phyloP scores from a whole-genome alignment of 1,140 invertebrate genomes.

The Onthophagus taurus region DNA sequence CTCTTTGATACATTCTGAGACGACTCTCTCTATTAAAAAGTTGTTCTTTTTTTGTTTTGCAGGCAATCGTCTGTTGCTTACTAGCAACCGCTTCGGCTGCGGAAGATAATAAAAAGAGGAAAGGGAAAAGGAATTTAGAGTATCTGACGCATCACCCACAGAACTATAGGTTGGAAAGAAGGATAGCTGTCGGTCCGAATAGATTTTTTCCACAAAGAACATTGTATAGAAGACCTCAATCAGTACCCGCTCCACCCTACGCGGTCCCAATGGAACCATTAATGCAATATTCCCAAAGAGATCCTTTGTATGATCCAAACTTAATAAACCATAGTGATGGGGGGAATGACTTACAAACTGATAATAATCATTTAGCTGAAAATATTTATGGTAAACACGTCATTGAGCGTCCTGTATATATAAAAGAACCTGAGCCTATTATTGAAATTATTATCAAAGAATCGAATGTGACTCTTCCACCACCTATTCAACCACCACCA shows the following conservation, averaged over 20 bases:
- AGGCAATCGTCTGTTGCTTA: constrained; percentile 28
- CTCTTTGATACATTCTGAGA: no score
- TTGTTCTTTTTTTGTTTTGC: constrained; percentile 15
- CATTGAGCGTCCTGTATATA: constrained; percentile 48
- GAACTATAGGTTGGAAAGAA: constrained; percentile 39
- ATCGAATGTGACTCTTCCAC: constrained; percentile 69
- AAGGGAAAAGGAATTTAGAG: constrained; percentile 46
- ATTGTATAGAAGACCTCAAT: constrained; percentile 38
- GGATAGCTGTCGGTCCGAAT: constrained; percentile 31
- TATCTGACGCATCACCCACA: constrained; percentile 39
- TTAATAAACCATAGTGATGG: constrained; percentile 44
- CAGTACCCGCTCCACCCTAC: constrained; percentile 51
- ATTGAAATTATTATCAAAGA: constrained; percentile 88
- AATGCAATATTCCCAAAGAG: constrained; percentile 66
- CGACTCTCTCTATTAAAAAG: constrained; percentile 1
- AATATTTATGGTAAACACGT: constrained; percentile 37
- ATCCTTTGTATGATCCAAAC: constrained; percentile 59
- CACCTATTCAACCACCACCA: constrained; percentile 41
- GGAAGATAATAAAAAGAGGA: constrained; percentile 39
- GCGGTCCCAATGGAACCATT: constrained; percentile 72
- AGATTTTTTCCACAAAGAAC: constrained; percentile 31
- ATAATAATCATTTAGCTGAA: constrained; percentile 40
- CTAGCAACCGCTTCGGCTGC: constrained; percentile 19
- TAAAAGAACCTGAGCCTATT: constrained; percentile 74
- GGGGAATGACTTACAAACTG: constrained; percentile 39